Base-by-base conservation (phyloP, 2,797 vertebrate genomes). In the Premnoplex brunnescens region DNA sequence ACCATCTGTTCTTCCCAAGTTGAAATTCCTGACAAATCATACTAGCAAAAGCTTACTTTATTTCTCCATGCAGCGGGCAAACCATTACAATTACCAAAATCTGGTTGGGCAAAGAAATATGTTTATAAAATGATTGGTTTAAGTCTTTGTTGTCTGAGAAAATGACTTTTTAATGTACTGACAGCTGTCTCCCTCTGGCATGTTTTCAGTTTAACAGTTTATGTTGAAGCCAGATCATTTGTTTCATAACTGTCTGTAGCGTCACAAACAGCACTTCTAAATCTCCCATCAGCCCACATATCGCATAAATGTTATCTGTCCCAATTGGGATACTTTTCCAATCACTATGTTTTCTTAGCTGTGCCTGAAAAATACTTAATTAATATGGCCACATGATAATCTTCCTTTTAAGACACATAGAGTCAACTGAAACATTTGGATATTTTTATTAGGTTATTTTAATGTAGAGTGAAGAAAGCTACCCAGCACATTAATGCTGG, bases 131-230 rank as follows among this genome's bases (percentile, higher is more conserved):
- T 97, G 85, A 97, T 97, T 97, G 96, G 95, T 96, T 97, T 96
- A 85, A 97, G 96, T 97, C 96, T 84, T 96, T 96, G 95, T 97
- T 97, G 95, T 96, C 92, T 96, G 94, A 96, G 95, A 96, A 98
- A 97, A 97, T 97, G 60, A 95, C 95, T 97, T 98, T 97, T 97
- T 97, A 97, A 98, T 97, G 95, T 97, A 96, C 93, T 98, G 97
- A 96, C 97, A 98, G 97, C 97, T 97, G 97, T 95, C 84, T 98
- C 95, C 92, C 95, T 96, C 95, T 97, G 97, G 97, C 98, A 96
- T 93, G 66, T 96, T 96, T 97, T 97, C 95, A 97, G 88, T 90
- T 96, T 97, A 97, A 97, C 95, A 97, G 96, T 97, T 97, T 97
- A 96, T 96, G 92, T 96, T 97, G 95, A 91, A 97, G 95, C 88